Evolutionary conservation across 2,113 vertebrate species (phyloP), one percentile per base, ranked within the genome.

Genomic region (Rostratula benghalensis): DNA sequence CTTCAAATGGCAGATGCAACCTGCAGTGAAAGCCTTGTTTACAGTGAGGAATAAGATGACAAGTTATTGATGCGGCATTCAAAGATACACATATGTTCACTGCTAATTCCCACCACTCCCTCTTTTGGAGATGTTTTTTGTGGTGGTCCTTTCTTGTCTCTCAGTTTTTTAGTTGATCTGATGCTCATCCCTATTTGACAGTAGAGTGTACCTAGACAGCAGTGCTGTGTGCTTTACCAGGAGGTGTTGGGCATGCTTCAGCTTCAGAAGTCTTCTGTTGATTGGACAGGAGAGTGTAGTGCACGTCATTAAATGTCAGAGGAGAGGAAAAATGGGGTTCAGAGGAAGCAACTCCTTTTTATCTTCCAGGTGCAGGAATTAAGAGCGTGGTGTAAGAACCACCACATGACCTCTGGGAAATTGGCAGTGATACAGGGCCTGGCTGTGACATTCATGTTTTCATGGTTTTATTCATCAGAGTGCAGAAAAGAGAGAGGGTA

Each of bases 141-240:
- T 35, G 39, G 25, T 75, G 43, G 64, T 71, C 10, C 25, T 39
- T 81, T 86, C 28, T 27, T 57, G 35, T 56, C 27, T 61, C 24
- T 90, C 25, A 35, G 7, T 19, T 78, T 70, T 75, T 67, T 1
- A 43, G 33, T 11, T 71, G 65, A 33, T 80, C 13, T 64, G 45
- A 48, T 56, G 31, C 37, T 83, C 39, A 13, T 18, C 6, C 8
- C 10, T 21, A 6, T 65, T 54, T 77, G 67, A 57, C 14, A 31
- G 23, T 7, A 25, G 74, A 17, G 7, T 3, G 3, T 46, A 6
- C 48, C 25, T 33, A 18, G 31, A 24, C 28, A 46, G 41, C 9
- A 24, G 59, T 56, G 41, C 33, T 0, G 0, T n/a, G 67, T 39
- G 35, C n/a, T 87, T 93, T 53, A 51, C 21, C 16, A 43, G 41